Evolutionary conservation across 2,797 vertebrate genomes (phyloP), one percentile per base, ranked within the genome.

Genomic region (Danio tinwini): DNA sequence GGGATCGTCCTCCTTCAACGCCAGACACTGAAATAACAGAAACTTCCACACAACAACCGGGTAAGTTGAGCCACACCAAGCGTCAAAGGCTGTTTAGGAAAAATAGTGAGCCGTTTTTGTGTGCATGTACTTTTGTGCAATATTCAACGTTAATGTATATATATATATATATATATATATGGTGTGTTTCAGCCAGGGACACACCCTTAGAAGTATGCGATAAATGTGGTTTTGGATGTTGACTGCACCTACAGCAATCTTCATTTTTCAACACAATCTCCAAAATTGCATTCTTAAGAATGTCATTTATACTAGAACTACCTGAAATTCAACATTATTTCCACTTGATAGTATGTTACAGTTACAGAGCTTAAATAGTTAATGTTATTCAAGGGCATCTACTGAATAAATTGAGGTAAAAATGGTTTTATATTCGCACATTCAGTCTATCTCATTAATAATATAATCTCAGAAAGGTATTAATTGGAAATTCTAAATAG

Each of bases 1-100:
- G 70, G 65, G 71, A 68, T 75, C 65, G 21, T 76, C 56, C 55
- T 79, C 44, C 17, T 56, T 21, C 56, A 40, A 64, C 42, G 47
- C 50, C 56, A 82, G 76, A 56, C 59, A 47, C 76, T 67, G 53
- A 79, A 81, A 70, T 69, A 76, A 63, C 75, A 44, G 3, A 84
- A 84, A 84, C 71, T 82, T 78, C 63, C 17, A 9, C 11, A 40
- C 69, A 61, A 78, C 59, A 75, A 49, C 29, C 74, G 37, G 80
- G 83, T 81, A 72, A 78, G 80, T 44, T 56, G 12, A 68, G 13
- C 44, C 67, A n/a, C 10, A 5, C 13, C 8, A 12, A 21, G 45
- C 11, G 29, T n/a, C 4, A 65, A 29, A 63, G 17, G 49, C n/a
- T n/a, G 49, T 58, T 10, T 49, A 40, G 8, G 44, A 13, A 11